Percentiles rank a stretch among this genome's conserved stretches.
Evolutionary conservation across 2,797 vertebrate genomes (phyloP).

Genomic region (Sebastolobus alascanus): DNA sequence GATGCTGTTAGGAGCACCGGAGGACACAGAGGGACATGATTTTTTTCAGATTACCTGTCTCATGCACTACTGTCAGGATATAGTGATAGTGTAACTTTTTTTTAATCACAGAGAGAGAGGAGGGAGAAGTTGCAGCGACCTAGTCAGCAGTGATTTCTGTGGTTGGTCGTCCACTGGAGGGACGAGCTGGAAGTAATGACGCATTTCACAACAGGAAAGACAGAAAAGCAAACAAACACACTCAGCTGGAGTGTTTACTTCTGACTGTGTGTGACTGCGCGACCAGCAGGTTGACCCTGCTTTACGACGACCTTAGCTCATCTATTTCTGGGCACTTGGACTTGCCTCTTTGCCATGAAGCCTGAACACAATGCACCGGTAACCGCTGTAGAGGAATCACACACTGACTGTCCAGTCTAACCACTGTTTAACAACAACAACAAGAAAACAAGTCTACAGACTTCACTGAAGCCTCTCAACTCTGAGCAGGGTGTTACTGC

Average conservation of each 20-base stretch:
- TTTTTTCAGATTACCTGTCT: no score
- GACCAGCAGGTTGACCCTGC: constrained; percentile 25
- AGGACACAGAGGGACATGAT: no score
- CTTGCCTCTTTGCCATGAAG: constrained; percentile 15
- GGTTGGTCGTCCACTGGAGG: constrained; percentile 13
- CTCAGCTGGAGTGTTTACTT: constrained; percentile 37
- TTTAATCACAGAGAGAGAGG: no score
- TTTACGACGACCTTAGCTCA: background rate
- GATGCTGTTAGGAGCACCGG: no score
- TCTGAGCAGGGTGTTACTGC: background rate
- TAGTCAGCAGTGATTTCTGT: constrained; percentile 33
- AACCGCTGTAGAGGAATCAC: background rate
- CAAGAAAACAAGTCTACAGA: background rate
- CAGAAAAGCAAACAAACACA: constrained; percentile 46
- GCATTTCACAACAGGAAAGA: constrained; percentile 54
- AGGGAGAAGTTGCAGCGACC: background rate
- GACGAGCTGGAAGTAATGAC: constrained; percentile 39
- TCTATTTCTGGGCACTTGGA: constrained; percentile 42
- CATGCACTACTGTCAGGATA: no score
- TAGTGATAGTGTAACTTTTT: no score
- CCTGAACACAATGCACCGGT: constrained; percentile 4
- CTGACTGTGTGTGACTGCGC: constrained; percentile 13
- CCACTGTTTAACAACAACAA: background rate
- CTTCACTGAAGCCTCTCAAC: background rate
- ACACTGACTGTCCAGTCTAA: background rate